Conservation (phyloP, 23 tunicate species). For the Diplosoma virens region DNA sequence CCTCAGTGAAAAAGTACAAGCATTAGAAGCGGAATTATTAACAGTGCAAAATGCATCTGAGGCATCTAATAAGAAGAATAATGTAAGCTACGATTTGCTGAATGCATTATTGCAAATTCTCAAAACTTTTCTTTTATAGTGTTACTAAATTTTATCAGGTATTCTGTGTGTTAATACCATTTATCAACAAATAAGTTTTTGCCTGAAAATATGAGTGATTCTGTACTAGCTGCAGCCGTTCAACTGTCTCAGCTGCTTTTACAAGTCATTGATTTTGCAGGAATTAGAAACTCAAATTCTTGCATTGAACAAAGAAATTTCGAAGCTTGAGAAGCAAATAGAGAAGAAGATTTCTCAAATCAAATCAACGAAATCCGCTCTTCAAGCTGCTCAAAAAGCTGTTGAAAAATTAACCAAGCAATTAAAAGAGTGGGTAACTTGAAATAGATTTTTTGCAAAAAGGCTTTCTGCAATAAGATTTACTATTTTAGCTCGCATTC, state of each 20-base stretch:
- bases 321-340: conserved; percentile 18
- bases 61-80: conserved; percentile 10
- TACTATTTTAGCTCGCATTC: too few species aligned
- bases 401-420: conserved; percentile 42
- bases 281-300: background rate
- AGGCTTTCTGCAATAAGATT: too few species aligned
- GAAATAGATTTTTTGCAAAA: too few species aligned
- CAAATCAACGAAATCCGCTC: conserved; percentile 35
- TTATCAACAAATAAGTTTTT: too few species aligned
- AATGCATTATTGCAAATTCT: too few species aligned
- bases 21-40: conserved; percentile 3
- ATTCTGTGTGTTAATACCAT: too few species aligned
- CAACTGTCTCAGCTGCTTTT: too few species aligned
- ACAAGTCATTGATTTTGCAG: too few species aligned
- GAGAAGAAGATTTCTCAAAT: conserved; percentile 35
- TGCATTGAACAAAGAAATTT: conserved; percentile 20
- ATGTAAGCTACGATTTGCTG: background rate
- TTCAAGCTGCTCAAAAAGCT: conserved; percentile 32
- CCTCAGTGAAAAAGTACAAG: conserved; percentile 13
- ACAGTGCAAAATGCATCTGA: conserved; percentile 5
- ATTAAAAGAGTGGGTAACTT: conserved; percentile 18
- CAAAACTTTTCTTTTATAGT: too few species aligned
- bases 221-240: too few species aligned
- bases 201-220: too few species aligned
- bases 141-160: too few species aligned